phyloP scores from a whole-genome alignment of 2,113 vertebrate species.

The Rhizomys pruinosus region DNA sequence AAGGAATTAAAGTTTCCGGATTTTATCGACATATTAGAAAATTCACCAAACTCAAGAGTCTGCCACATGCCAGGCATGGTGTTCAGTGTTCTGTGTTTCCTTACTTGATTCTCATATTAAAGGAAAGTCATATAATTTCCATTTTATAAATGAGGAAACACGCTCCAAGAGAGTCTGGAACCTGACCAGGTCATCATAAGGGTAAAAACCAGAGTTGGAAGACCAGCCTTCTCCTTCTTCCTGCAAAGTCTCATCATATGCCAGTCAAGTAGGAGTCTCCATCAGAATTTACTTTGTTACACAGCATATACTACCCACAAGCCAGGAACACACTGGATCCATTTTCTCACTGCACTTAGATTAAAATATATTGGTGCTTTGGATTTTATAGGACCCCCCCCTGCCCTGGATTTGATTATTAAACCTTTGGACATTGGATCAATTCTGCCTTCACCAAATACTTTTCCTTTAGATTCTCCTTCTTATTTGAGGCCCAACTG shows the following conservation, averaged over 20 bases:
- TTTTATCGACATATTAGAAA: background rate
- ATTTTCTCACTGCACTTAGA: background rate
- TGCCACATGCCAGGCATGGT: background rate
- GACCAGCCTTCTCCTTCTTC: background rate
- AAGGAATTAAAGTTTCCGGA: background rate
- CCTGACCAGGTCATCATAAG: background rate
- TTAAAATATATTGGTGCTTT: slow-evolving; percentile 14
- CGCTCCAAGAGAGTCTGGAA: background rate
- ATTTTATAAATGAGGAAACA: background rate
- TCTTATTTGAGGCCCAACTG: background rate
- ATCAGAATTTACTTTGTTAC: background rate
- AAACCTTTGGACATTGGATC: background rate
- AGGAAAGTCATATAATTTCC: background rate
- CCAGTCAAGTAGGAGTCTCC: no score
- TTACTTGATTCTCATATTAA: background rate
- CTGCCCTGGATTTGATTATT: background rate
- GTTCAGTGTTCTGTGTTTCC: background rate
- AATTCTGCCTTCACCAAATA: background rate
- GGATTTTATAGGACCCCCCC: background rate
- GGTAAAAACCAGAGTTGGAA: background rate
- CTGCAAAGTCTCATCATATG: accelerated
- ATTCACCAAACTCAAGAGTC: background rate
- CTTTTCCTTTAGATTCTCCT: background rate
- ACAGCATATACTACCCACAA: background rate
- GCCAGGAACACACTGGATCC: background rate